phyloP scores from a whole-genome alignment of 1,140 invertebrate genomes.

The Drosophila tani region DNA sequence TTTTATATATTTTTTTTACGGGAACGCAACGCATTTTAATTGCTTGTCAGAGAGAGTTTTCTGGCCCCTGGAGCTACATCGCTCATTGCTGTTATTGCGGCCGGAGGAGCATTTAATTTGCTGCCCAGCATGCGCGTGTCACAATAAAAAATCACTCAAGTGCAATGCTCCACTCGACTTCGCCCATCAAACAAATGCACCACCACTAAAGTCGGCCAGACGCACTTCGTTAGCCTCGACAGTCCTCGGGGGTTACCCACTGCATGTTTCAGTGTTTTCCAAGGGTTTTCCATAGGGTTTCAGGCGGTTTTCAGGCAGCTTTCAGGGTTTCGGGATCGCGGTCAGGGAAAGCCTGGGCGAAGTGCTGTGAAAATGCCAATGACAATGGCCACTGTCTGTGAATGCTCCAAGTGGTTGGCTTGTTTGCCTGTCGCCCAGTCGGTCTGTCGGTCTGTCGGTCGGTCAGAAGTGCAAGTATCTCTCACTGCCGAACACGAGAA shows the following conservation, averaged over 20 bases:
- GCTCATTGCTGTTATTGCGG: slow-evolving; percentile 60
- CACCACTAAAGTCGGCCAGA: slow-evolving; percentile 28
- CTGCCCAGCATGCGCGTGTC: slow-evolving; percentile 73
- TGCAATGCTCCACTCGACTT: slow-evolving; percentile 54
- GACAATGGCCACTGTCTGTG: slow-evolving; percentile 38
- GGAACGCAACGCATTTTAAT: slow-evolving; percentile 74
- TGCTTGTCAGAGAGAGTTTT: slow-evolving; percentile 64
- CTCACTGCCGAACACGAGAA: slow-evolving; percentile 57
- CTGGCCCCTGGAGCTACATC: slow-evolving; percentile 25
- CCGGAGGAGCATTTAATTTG: slow-evolving; percentile 67
- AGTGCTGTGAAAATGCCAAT: slow-evolving; percentile 30
- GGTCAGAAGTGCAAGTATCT: slow-evolving; percentile 41
- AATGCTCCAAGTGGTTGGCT: slow-evolving; percentile 40
- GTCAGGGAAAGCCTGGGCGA: slow-evolving; percentile 33
- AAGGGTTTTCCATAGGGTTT: slow-evolving; percentile 1
- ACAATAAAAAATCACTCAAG: slow-evolving; percentile 80
- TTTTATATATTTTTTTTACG: slow-evolving; percentile 31
- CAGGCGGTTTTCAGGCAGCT: slow-evolving; percentile 2
- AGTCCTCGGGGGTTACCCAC: slow-evolving; percentile 30
- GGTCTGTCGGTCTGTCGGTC: slow-evolving; percentile 14
- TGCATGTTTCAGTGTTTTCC: slow-evolving; percentile 11
- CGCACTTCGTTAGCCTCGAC: slow-evolving; percentile 68
- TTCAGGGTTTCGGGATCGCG: slow-evolving; percentile 36
- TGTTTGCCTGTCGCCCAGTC: slow-evolving; percentile 40
- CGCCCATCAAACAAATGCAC: slow-evolving; percentile 26